phyloP scores from a whole-genome alignment of 2,888 invertebrate genomes.

The Julus scandinavius region DNA sequence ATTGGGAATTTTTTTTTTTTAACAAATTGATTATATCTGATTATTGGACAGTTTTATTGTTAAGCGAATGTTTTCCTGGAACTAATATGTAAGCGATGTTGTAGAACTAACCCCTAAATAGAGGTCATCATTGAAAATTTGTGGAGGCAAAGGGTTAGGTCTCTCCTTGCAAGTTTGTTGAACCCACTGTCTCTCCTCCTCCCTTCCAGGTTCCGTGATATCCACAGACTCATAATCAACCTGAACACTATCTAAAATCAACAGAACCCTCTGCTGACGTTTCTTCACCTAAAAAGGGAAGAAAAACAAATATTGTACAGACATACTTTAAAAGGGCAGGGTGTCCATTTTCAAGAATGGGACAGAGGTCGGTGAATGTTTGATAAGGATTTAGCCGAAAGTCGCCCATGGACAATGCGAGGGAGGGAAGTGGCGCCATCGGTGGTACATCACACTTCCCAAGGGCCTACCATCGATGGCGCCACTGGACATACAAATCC shows the following conservation, averaged over 20 bases:
- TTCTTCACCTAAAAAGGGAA: conserved; percentile 84
- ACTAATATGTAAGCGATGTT: background rate
- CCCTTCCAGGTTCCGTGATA: conserved; percentile 92
- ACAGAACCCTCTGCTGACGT: conserved; percentile 90
- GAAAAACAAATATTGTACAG: conserved; percentile 39
- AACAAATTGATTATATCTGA: background rate
- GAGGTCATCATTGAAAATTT: conserved; percentile 90
- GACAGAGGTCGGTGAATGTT: background rate
- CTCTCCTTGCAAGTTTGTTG: conserved; percentile 75
- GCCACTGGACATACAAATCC: background rate
- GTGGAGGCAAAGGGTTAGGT: conserved; percentile 85
- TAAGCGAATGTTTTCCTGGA: background rate
- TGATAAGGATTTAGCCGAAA: background rate
- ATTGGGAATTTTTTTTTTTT: too few relatives aligned
- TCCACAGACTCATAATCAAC: conserved; percentile 91
- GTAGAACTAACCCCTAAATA: conserved; percentile 85
- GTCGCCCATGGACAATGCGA: background rate
- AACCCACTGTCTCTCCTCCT: conserved; percentile 90
- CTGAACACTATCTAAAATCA: conserved; percentile 92
- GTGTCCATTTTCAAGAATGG: background rate
- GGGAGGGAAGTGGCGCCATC: background rate
- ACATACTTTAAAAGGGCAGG: background rate
- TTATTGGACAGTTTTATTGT: background rate
- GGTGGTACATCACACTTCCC: too few relatives aligned
- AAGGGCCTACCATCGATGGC: background rate